A percentile compares a stretch with the other conserved stretches of the same genome.
These are phyloP conservation scores for Lagopus leucura DNA, from an alignment of 2,113 vertebrate species.

Conservation along the genomic window DNA sequence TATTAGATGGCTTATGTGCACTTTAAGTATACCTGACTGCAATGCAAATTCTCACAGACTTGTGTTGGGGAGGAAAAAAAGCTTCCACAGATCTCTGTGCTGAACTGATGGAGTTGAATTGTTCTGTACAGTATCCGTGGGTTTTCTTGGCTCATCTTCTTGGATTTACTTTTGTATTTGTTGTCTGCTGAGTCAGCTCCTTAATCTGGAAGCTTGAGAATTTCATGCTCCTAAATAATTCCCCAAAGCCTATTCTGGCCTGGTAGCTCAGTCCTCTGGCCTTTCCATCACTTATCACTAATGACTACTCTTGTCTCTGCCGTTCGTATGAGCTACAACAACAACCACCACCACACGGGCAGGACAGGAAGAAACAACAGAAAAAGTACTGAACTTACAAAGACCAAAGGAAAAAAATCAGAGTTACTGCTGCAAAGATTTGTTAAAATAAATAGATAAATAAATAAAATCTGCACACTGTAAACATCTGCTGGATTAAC, in stretches of 20 bases:
- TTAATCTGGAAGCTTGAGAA: neutral
- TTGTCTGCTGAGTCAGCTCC: conserved; percentile 26
- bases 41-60: conserved; percentile 57
- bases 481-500: neutral
- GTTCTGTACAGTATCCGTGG: neutral
- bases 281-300: neutral
- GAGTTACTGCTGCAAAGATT: neutral
- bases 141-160: neutral
- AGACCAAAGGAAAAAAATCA: neutral
- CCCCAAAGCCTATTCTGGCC: neutral
- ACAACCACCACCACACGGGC: neutral
- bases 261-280: neutral
- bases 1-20: conserved; percentile 60
- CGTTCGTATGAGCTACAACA: rapidly evolving
- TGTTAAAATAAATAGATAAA: neutral
- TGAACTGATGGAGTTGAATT: neutral
- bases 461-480: neutral
- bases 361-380: neutral
- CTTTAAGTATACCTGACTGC: conserved; percentile 59
- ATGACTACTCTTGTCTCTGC: neutral
- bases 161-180: neutral
- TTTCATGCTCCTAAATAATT: neutral
- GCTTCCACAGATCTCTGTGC: neutral
- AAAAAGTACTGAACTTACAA: neutral
- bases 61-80: neutral